Conservation (phyloP, 2,888 invertebrate genomes). For the Apotomis betuletana region DNA sequence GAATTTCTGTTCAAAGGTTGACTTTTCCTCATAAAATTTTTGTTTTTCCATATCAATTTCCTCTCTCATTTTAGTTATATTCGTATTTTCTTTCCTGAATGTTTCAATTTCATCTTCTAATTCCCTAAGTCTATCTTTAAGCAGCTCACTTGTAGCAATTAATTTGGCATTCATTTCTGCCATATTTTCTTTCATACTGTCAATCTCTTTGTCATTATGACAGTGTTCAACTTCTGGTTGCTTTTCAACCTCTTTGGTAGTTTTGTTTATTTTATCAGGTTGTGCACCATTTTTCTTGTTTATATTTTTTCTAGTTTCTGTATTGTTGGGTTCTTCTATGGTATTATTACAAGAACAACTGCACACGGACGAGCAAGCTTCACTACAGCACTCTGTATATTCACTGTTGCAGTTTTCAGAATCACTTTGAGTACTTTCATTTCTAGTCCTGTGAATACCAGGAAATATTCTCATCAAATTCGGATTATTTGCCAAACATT, state of each 20-base stretch:
- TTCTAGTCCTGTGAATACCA: conserved; percentile 54
- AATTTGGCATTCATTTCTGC: conserved; percentile 77
- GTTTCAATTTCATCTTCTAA: conserved; percentile 85
- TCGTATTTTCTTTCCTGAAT: conserved; percentile 79
- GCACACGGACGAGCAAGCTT: conserved; percentile 65
- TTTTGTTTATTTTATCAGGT: conserved; percentile 47
- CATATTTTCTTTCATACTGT: conserved; percentile 68
- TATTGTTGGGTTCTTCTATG: conserved; percentile 52
- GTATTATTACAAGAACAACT: conserved; percentile 74
- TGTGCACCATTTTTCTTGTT: conserved; percentile 46
- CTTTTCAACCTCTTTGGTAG: conserved; percentile 54
- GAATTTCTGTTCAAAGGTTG: conserved; percentile 82
- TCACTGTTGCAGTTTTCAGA: conserved; percentile 64
- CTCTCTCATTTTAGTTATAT: conserved; percentile 81
- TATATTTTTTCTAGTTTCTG: conserved; percentile 44
- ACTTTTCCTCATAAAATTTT: conserved; percentile 85
- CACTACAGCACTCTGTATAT: conserved; percentile 67
- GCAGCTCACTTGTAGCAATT: conserved; percentile 82
- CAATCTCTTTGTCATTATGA: conserved; percentile 61
- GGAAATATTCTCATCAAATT: conserved; percentile 66
- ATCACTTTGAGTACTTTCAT: conserved; percentile 60
- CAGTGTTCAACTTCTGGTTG: conserved; percentile 45
- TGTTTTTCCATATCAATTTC: conserved; percentile 85
- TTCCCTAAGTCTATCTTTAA: conserved; percentile 85
- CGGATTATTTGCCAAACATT: conserved; percentile 69